These are phyloP conservation scores for Mobula hypostoma DNA, from an alignment of 2,113 vertebrate genomes.

Conservation along the genomic window DNA sequence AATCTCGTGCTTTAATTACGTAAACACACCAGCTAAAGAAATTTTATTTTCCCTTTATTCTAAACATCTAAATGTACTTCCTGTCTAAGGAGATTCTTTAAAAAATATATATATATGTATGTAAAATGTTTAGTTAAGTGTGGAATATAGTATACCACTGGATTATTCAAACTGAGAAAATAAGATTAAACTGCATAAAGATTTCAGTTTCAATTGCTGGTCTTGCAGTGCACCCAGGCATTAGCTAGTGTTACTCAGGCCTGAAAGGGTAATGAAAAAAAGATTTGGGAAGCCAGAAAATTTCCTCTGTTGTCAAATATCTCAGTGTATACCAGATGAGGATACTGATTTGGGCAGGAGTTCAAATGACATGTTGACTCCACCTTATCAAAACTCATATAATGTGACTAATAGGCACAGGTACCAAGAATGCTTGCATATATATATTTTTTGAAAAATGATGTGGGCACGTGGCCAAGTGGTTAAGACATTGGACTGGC, in stretches of 20 bases:
- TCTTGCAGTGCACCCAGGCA: not conserved
- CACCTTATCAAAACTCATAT: not conserved
- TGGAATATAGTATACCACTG: conserved; percentile 5
- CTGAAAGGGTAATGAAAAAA: not conserved
- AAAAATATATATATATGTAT: not conserved
- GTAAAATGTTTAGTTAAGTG: not conserved
- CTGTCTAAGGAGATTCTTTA: not conserved
- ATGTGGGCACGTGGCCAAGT: too few species aligned
- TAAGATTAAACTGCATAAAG: not conserved
- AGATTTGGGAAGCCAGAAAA: not conserved
- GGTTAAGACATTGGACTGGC: too few species aligned
- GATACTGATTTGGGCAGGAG: not conserved
- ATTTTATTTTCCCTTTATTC: not conserved
- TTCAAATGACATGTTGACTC: not conserved
- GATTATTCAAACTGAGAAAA: not conserved
- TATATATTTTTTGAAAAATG: not conserved
- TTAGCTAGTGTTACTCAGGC: not conserved
- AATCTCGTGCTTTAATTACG: not conserved
- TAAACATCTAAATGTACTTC: not conserved
- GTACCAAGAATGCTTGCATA: too few species aligned
- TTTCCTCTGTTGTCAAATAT: not conserved
- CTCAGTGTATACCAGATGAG: not conserved
- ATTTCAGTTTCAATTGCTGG: not conserved
- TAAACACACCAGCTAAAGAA: not conserved
- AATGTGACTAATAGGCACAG: not conserved